Evolutionary conservation across 2,888 invertebrate species (phyloP).

Genomic region (Phasia obesa): DNA sequence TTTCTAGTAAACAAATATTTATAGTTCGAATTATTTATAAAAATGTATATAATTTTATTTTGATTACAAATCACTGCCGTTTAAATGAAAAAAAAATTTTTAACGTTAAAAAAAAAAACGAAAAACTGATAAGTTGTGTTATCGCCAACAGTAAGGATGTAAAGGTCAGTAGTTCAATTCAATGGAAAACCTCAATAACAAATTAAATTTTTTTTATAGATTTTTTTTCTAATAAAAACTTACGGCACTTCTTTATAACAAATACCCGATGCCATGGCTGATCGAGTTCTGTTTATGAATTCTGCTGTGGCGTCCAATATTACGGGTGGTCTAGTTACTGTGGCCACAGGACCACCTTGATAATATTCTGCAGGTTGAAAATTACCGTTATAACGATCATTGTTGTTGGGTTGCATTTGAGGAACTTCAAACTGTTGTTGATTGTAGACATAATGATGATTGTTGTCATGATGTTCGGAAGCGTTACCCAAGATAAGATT

Average conservation of each 20-base stretch:
- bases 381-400: conserved; percentile 63
- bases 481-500: conserved; percentile 70
- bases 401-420: conserved; percentile 30
- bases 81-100: not conserved
- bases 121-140: conserved; percentile 6
- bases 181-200: conserved; percentile 23
- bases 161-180: conserved; percentile 57
- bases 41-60: not conserved
- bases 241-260: conserved; percentile 82
- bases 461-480: conserved; percentile 21
- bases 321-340: conserved; percentile 65
- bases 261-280: conserved; percentile 79
- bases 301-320: conserved; percentile 78
- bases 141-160: conserved; percentile 64
- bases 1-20: not conserved
- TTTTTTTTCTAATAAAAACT: conserved; percentile 73
- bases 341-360: conserved; percentile 69
- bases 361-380: conserved; percentile 76
- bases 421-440: conserved; percentile 32
- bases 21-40: no score
- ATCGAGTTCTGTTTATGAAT: conserved; percentile 81
- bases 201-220: not conserved
- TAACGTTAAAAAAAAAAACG: not conserved
- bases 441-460: conserved; percentile 35
- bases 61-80: not conserved